Evolutionary conservation across 2,113 vertebrate species (phyloP).

Genomic region (Lamprotornis superbus): DNA sequence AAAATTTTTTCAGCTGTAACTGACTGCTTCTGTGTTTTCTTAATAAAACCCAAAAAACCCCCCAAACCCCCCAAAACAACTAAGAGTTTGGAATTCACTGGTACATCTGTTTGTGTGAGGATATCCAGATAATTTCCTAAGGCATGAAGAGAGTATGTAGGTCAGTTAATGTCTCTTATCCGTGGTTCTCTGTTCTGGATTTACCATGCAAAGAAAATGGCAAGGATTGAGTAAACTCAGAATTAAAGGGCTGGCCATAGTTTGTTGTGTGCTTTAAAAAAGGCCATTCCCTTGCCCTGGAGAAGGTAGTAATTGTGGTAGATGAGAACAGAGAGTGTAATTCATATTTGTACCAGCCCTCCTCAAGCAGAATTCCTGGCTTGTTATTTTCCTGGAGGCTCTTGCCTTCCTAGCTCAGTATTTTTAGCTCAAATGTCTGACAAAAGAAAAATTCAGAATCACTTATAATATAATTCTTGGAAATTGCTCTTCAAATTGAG

Average conservation of each 20-base stretch:
- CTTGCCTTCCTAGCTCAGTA: not conserved
- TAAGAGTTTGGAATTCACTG: not conserved
- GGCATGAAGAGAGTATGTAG: not conserved
- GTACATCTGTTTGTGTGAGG: not conserved
- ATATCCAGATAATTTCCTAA: not conserved
- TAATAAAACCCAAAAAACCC: not conserved
- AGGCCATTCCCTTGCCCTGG: not conserved
- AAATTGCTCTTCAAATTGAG: not conserved
- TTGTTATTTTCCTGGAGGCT: not conserved
- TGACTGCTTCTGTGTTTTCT: not conserved
- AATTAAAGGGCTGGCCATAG: not conserved
- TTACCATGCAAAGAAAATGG: not conserved
- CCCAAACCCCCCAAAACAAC: accelerated
- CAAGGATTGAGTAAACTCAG: not conserved
- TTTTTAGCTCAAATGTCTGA: not conserved
- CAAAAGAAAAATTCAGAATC: not conserved
- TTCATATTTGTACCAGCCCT: not conserved
- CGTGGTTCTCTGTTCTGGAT: not conserved
- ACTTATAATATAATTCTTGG: not conserved
- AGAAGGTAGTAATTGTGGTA: not conserved
- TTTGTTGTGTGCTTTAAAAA: not conserved
- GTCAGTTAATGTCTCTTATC: not conserved
- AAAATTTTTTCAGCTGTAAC: not conserved
- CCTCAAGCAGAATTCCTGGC: not conserved
- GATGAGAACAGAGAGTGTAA: not conserved